A percentile compares a stretch with the other conserved stretches of the same genome.
These are phyloP conservation scores for Leucophora obtusa DNA, from an alignment of 2,888 invertebrate species.

Conservation along the genomic window DNA sequence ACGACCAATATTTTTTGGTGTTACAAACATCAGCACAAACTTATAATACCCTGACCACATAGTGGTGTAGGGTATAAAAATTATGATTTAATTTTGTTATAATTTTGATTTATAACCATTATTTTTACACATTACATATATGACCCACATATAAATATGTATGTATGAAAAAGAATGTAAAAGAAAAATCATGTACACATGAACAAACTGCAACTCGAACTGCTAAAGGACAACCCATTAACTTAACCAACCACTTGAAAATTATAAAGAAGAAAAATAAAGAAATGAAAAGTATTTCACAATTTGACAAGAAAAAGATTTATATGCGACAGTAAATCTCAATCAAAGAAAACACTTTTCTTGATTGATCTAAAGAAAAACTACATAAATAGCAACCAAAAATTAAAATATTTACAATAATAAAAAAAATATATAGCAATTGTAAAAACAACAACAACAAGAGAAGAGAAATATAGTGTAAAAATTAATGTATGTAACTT, in stretches of 20 bases:
- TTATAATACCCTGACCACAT: too few relatives aligned
- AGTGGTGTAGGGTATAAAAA: too few relatives aligned
- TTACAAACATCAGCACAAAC: too few relatives aligned
- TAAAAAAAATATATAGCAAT: not conserved
- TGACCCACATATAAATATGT: constrained; percentile 22
- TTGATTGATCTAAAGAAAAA: constrained; percentile 52
- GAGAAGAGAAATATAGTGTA: not conserved
- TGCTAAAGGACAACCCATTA: constrained; percentile 26
- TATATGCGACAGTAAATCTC: constrained; percentile 55
- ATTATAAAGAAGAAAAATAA: constrained; percentile 12
- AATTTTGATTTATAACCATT: constrained; percentile 10
- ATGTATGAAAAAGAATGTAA: not conserved
- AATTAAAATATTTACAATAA: constrained; percentile 16
- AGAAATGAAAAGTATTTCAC: constrained; percentile 18
- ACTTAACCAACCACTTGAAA: constrained; percentile 26
- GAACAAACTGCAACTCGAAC: constrained; percentile 17
- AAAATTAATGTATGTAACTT: constrained; percentile 15
- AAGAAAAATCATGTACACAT: not conserved
- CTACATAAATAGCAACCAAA: constrained; percentile 1
- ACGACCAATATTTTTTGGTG: too few relatives aligned
- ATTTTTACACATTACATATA: not conserved
- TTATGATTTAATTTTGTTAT: not conserved
- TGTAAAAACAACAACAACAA: not conserved
- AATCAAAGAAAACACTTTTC: constrained; percentile 40
- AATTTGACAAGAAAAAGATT: constrained; percentile 50